Conservation (phyloP, 2,113 vertebrate genomes). For the Bostrychus sinensis region DNA sequence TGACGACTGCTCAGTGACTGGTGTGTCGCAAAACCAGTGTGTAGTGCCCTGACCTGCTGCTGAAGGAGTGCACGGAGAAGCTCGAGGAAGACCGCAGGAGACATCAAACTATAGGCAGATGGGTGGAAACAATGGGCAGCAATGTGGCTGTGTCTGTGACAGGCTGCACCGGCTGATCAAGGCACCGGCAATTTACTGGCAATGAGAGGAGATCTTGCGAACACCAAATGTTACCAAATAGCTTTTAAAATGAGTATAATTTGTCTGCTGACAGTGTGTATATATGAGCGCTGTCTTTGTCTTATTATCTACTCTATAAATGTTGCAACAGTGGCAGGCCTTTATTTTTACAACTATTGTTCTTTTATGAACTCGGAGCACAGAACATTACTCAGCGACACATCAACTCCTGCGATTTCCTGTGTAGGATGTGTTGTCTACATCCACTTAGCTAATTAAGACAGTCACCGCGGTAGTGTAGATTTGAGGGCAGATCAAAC, state of each 20-base stretch:
- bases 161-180: slow-evolving; percentile 59
- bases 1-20: slow-evolving; percentile 54
- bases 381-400: slow-evolving; percentile 55
- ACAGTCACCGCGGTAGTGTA: slow-evolving; percentile 63
- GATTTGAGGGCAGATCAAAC: slow-evolving; percentile 73
- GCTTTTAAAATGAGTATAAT: slow-evolving; percentile 60
- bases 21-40: slow-evolving; percentile 51
- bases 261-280: slow-evolving; percentile 61
- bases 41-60: slow-evolving; percentile 85
- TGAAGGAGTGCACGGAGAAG: slow-evolving; percentile 74
- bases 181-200: slow-evolving; percentile 53
- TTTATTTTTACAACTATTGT: slow-evolving; percentile 53
- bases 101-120: slow-evolving; percentile 83
- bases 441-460: slow-evolving; percentile 74
- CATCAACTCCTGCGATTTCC: slow-evolving; percentile 58
- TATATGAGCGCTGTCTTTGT: slow-evolving; percentile 42
- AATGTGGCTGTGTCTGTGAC: slow-evolving; percentile 50
- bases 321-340: slow-evolving; percentile 39
- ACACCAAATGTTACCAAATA: slow-evolving; percentile 69
- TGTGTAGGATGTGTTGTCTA: slow-evolving; percentile 66
- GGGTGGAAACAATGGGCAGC: slow-evolving; percentile 65
- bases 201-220: slow-evolving; percentile 52
- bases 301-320: slow-evolving; percentile 49
- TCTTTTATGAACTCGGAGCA: slow-evolving; percentile 66
- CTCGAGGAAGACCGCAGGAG: slow-evolving; percentile 81